Base-by-base conservation (phyloP, 1,140 invertebrate genomes). In the Phocides pigmalion region DNA sequence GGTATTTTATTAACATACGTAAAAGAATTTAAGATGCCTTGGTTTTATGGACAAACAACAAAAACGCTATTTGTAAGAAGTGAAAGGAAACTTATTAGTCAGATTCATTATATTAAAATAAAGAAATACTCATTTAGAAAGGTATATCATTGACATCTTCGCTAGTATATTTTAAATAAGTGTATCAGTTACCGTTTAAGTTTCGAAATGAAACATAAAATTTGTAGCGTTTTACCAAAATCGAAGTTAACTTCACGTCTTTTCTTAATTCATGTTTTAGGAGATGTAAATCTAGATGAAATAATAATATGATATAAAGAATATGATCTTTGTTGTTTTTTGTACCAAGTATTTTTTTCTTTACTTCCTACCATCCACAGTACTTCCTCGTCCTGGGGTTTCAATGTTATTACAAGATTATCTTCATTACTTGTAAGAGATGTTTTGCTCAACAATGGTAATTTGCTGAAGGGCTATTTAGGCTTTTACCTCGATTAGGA, bases 341-440 rank as follows among this genome's bases (percentile, higher is more conserved):
- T 42, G 15, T 15, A 17, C 17, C n/a, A 47, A 47, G n/a, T 4
- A 37, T 22, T 14, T 8, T 39, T 19, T 17, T 20, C 11, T 19
- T 37, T 53, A 17, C n/a, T 56, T 37, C 20, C 51, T 42, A 42
- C 17, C 16, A 42, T 39, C 15, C 44, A 22, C 41, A n/a, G 12
- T 11, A 35, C 39, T 56, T 56, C 32, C 28, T 54, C 51, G 63
- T 56, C 63, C 19, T 25, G 19, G 39, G 16, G 32, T 58, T 64
- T 58, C 32, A 64, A 47, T 39, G 51, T 54, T 64, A 64, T 64
- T 64, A 64, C 53, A 58, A 64, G 46, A 64, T 65, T 58, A 44
- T 61, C 50, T 53, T 47, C 51, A 58, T 65, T 65, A 65, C 63
- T 28, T 54, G 17, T 49, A 46, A 59, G 53, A 58, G 51, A 56